phyloP scores from a whole-genome alignment of 2,888 invertebrate genomes.

The Drosophila anomelani region DNA sequence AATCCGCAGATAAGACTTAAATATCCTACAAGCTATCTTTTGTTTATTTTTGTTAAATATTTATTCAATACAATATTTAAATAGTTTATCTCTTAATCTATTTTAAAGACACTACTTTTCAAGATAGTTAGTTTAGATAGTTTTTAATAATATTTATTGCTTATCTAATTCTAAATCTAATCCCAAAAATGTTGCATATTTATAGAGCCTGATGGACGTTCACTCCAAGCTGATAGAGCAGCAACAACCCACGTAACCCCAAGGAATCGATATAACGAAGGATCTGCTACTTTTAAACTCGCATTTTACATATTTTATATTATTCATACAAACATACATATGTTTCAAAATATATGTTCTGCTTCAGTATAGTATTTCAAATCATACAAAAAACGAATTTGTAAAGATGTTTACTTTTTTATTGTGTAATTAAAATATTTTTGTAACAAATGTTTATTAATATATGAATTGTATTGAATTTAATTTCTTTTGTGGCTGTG shows the following conservation, averaged over 20 bases:
- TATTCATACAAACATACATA: not conserved
- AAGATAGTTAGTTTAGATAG: not conserved
- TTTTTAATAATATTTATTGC: too few relatives aligned
- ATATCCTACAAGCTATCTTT: not conserved
- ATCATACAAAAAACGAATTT: conserved; percentile 11
- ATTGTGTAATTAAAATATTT: conserved; percentile 6
- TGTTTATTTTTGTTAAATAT: not conserved
- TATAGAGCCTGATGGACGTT: conserved; percentile 92
- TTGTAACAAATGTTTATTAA: conserved; percentile 1
- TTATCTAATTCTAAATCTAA: not conserved
- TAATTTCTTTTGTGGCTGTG: not conserved
- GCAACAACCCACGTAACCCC: conserved; percentile 29
- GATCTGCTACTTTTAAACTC: not conserved
- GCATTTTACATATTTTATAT: not conserved
- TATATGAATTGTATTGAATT: not conserved
- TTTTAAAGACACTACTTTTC: not conserved
- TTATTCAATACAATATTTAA: not conserved
- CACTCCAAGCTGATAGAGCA: conserved; percentile 92
- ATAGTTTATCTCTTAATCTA: not conserved
- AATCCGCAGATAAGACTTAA: not conserved
- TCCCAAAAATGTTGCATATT: conserved; percentile 11
- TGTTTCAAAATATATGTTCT: not conserved
- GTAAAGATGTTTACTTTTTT: not conserved
- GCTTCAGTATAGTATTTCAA: conserved; percentile 17
- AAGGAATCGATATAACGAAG: not conserved